These are phyloP conservation scores for Neodontobutis hainanensis DNA, from an alignment of 2,113 vertebrate species.

Conservation along the genomic window DNA sequence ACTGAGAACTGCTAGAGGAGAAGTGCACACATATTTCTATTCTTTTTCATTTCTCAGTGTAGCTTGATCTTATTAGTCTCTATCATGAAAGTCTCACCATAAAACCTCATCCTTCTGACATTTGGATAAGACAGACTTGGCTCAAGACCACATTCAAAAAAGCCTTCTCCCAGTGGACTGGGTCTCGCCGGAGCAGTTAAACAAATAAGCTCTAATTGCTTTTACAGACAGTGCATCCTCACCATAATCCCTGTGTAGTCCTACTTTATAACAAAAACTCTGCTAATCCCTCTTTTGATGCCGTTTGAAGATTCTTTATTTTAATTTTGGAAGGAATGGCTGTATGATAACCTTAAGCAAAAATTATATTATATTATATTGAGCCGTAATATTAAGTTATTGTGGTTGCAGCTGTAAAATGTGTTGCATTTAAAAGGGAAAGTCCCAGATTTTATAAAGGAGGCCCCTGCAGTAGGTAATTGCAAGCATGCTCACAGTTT, in stretches of 20 bases:
- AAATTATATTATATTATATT: too few species aligned
- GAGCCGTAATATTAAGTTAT: too few species aligned
- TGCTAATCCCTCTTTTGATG: slow-evolving; percentile 1
- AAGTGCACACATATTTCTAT: too few species aligned
- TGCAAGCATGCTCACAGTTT: too few species aligned
- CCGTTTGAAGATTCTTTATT: background rate
- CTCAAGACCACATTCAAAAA: slow-evolving; percentile 41
- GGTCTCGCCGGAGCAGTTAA: slow-evolving; percentile 35
- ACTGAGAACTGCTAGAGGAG: too few species aligned
- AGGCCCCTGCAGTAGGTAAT: too few species aligned
- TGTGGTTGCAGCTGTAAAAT: too few species aligned
- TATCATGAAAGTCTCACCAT: slow-evolving; percentile 5
- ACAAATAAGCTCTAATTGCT: slow-evolving; percentile 59
- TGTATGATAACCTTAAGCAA: too few species aligned
- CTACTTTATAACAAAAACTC: slow-evolving; percentile 3
- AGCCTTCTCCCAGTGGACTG: slow-evolving; percentile 36
- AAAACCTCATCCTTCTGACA: slow-evolving; percentile 15
- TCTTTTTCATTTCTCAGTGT: background rate
- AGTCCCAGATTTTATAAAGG: too few species aligned
- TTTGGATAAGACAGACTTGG: slow-evolving; percentile 35
- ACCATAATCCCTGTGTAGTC: background rate
- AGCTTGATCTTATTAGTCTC: background rate
- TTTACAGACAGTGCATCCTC: slow-evolving; percentile 47
- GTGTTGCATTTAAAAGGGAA: too few species aligned
- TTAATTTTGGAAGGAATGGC: background rate